Base-by-base conservation (phyloP, 2,888 invertebrate genomes). In the Hyposoter dolosus region DNA sequence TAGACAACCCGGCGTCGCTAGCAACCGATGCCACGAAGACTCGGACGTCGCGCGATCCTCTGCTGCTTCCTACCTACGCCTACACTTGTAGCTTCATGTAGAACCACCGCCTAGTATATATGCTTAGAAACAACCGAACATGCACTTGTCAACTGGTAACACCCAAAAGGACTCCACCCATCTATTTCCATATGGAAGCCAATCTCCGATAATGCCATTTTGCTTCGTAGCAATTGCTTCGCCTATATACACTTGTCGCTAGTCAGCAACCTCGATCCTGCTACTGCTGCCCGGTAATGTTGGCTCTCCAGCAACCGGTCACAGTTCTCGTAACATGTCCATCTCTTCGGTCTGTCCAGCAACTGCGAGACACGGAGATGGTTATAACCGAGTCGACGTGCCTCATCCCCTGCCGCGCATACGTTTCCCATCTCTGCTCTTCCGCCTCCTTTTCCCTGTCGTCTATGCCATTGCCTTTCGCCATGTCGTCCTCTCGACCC, bases 311-410 rank as follows among this genome's bases (percentile, higher is more conserved):
- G 74, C 60, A 81, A 63, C 79, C 69, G 84, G 50, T 81, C 56
- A 40, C 78, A 78, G 76, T 79, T 74, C 56, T 50, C 82, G 84
- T 75, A 23, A 66, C 84, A 79, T 82, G 84, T 82, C 86, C 47
- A 28, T 87, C 82, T 82, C 43, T 23, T 71, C 74, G 69, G 69
- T 66, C 40, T 56, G 47, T 74, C 32, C 60, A 69, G 68, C 43
- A 53, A 19, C 17, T 45, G 40, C 53, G 78, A 65, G 82, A 82
- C 79, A 50, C 35, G 40, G 82, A 82, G 79, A 78, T 66, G 82
- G 72, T 68, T 86, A 83, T 83, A 83, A 86, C 85, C 63, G 68
- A 77, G 85, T 83, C 80, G 76, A 85, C 83, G 85, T 82, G 82
- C 56, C 83, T 47, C 76, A 80, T 76, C 15, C 78, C 68, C 50